Percentiles rank a stretch among this genome's conserved stretches.
Evolutionary conservation across 1,140 invertebrate genomes (phyloP).

Genomic region (Dreissena rostriformis): DNA sequence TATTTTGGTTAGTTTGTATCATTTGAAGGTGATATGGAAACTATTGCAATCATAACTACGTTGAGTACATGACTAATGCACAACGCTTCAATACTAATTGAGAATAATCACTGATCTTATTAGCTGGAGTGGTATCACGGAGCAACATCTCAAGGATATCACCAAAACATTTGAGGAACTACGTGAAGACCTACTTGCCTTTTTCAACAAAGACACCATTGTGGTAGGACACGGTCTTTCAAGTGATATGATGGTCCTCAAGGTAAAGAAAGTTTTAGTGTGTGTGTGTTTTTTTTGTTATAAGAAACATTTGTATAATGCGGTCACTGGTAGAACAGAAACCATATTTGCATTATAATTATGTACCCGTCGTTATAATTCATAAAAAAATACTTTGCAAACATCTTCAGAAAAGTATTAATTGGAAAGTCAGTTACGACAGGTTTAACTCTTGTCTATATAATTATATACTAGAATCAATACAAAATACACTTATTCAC

Average conservation of each 20-base stretch:
- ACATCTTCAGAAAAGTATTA: too few relatives aligned
- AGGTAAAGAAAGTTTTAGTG: conserved; percentile 11
- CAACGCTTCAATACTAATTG: neutral
- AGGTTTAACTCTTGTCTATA: too few relatives aligned
- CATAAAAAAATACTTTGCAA: too few relatives aligned
- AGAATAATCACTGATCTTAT: neutral
- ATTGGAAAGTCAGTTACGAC: too few relatives aligned
- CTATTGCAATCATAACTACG: neutral
- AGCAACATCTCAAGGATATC: conserved; percentile 2
- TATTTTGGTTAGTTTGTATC: too few relatives aligned
- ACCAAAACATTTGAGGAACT: conserved; percentile 35
- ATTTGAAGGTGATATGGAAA: too few relatives aligned
- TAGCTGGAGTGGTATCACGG: conserved; percentile 40
- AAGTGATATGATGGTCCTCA: conserved; percentile 25
- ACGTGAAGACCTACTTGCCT: conserved; percentile 12
- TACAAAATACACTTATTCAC: too few relatives aligned
- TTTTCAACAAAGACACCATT: conserved; percentile 23
- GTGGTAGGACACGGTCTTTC: conserved; percentile 34
- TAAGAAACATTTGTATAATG: neutral
- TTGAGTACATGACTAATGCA: neutral
- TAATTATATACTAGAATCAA: too few relatives aligned
- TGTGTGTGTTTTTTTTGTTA: neutral
- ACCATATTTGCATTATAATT: neutral
- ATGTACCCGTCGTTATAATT: neutral
- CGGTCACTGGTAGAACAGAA: neutral